These are phyloP conservation scores for Glaucidium brasilianum DNA, from an alignment of 2,113 vertebrate genomes.

Conservation along the genomic window DNA sequence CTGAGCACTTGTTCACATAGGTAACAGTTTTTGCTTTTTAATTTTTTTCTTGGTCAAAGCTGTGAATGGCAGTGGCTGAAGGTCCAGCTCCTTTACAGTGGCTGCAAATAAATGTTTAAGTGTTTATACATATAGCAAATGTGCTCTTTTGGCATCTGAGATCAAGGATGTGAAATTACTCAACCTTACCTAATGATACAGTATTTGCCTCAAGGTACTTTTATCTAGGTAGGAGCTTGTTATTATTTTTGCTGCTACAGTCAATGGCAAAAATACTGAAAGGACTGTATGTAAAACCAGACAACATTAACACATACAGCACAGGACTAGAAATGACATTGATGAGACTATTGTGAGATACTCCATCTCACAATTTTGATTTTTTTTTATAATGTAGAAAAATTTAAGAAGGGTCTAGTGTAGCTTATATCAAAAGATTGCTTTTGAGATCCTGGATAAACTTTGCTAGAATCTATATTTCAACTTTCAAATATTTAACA, in stretches of 20 bases:
- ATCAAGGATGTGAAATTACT: neutral
- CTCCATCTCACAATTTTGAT: neutral
- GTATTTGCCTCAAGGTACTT: neutral
- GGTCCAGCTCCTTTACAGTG: neutral
- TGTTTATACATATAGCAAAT: neutral
- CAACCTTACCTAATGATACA: neutral
- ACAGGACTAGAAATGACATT: neutral
- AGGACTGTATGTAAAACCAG: neutral
- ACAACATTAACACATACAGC: neutral
- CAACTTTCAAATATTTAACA: constrained; percentile 50
- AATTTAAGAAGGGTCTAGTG: neutral
- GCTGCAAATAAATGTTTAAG: neutral
- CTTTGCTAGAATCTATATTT: constrained; percentile 23
- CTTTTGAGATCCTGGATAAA: constrained; percentile 46
- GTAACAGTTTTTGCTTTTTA: neutral
- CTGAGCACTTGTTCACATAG: neutral
- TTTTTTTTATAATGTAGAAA: neutral
- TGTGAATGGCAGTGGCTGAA: neutral
- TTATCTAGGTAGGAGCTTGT: neutral
- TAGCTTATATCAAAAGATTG: constrained; percentile 27
- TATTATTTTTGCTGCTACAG: neutral
- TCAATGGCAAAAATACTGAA: neutral
- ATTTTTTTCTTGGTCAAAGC: neutral
- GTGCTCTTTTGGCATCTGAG: neutral
- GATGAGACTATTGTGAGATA: neutral